Evolutionary conservation across 1,140 invertebrate species (phyloP), one percentile per base, ranked within the genome.

Genomic region (Phocides pigmalion): DNA sequence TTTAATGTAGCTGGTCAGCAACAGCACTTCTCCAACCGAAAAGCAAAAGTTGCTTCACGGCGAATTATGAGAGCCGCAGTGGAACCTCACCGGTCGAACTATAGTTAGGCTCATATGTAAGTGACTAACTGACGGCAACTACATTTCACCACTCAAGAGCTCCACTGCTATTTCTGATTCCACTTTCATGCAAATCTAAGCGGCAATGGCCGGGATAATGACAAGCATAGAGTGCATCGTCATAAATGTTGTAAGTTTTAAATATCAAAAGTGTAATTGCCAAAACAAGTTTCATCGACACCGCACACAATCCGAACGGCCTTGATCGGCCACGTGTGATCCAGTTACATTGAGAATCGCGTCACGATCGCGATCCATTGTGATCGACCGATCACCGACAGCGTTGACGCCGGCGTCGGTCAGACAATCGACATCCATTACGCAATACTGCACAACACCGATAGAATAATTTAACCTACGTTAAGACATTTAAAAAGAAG

Each of bases 241-340:
- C 28, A 32, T 11, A 32, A 11, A 32, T 32, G 28, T 32, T 5
- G 28, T 11, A 32, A 32, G 28, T 3, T n/a, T 11, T 32, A 32
- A 32, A 32, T 8, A 11, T 32, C 28, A 32, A 11, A n/a, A 32
- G 28, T 32, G 28, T 32, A 11, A 32, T 50, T 53, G 28, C 14
- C n/a, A 37, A 25, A 46, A 39, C 32, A 11, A 9, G 25, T 28
- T 37, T 42, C 37, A 14, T n/a, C 16, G 15, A 15, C 42, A 25
- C 16, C 9, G 19, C 46, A 37, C 22, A 32, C 12, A 53, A 39
- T 22, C 54, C 56, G 25, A 25, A 62, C 53, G 69, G 42, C 69
- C 69, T 71, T 71, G 69, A 67, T 64, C 19, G 44, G 39, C 61
- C 69, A 70, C 69, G 65, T 71, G 69, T 64, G 69, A 54, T 66